Base-by-base conservation (phyloP, 2,113 vertebrate species). In the Turnix velox region DNA sequence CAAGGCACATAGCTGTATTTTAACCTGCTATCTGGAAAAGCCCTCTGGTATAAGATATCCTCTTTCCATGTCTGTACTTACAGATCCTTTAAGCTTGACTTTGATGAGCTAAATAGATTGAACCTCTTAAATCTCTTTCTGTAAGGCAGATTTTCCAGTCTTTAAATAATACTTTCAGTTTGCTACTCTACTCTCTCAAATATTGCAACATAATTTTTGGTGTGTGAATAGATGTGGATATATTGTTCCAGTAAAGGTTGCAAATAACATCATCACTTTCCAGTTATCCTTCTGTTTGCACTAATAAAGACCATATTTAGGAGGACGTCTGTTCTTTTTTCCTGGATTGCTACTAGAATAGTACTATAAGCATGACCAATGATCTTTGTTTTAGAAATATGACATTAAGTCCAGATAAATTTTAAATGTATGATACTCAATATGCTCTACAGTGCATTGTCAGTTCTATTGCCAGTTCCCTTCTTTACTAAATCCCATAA, bases 101-200 rank as follows among this genome's bases (percentile, higher is more conserved):
- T 94, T 94, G 92, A 93, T 89, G 65, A 92, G 59, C 42, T 91
- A 92, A 94, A 88, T 46, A 95, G 72, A 57, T 80, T 59, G 76
- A 93, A 83, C 40, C 20, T 84, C 46, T 67, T 82, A 95, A 87
- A 59, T 90, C 48, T 81, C 54, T 67, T 84, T 78, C 69, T 71
- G n/a, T 87, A 71, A 81, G 45, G 74, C 65, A 89, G 77, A 87
- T 95, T 91, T 94, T 87, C 62, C 28, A 75, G 48, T n/a, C n/a
- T 84, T 93, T 59, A 84, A 87, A 59, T 82, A 10, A 55, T 91
- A 55, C 65, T 82, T 55, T 46, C 3, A 4, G 10, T 62, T 74
- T 84, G 16, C 46, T 65, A 37, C 58, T 59, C 20, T 20, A 48
- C 18, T 88, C 39, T 51, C 33, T 84, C 68, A 80, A 31, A 78